Evolutionary conservation across 2,888 invertebrate species (phyloP).

Genomic region (Formica aserva): DNA sequence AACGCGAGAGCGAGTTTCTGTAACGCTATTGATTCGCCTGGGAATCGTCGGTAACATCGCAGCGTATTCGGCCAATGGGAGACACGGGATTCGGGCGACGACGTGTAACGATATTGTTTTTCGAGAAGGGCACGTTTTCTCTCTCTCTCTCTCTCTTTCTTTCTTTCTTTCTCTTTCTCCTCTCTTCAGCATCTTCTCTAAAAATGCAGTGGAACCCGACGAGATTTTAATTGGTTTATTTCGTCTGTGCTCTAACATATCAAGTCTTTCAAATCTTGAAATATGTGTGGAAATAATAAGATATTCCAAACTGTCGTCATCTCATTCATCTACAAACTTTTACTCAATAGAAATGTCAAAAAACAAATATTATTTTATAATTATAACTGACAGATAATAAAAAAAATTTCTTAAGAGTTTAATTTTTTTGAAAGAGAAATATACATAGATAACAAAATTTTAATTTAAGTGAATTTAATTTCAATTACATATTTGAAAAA

Average conservation of each 20-base stretch:
- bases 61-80: slow-evolving; percentile 43
- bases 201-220: slow-evolving; percentile 18
- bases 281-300: slow-evolving; percentile 24
- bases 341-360: not conserved
- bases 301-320: not conserved
- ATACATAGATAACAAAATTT: not conserved
- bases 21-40: slow-evolving; percentile 55
- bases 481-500: not conserved
- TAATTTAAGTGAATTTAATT: not conserved
- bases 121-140: not conserved
- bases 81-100: slow-evolving; percentile 38
- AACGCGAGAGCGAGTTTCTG: slow-evolving; percentile 55
- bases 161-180: not conserved
- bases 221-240: slow-evolving; percentile 21
- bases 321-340: not conserved
- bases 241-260: not conserved
- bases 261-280: slow-evolving; percentile 16
- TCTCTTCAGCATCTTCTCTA: slow-evolving; percentile 8
- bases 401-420: not conserved
- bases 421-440: not conserved
- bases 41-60: slow-evolving; percentile 53
- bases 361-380: not conserved
- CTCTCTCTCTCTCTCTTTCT: not conserved
- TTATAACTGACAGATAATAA: not conserved
- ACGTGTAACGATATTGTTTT: slow-evolving; percentile 55